A percentile compares a stretch with the other conserved stretches of the same genome.
Evolutionary conservation across 2,113 vertebrate genomes (phyloP).

Genomic region (Xyliphius kryptos): DNA sequence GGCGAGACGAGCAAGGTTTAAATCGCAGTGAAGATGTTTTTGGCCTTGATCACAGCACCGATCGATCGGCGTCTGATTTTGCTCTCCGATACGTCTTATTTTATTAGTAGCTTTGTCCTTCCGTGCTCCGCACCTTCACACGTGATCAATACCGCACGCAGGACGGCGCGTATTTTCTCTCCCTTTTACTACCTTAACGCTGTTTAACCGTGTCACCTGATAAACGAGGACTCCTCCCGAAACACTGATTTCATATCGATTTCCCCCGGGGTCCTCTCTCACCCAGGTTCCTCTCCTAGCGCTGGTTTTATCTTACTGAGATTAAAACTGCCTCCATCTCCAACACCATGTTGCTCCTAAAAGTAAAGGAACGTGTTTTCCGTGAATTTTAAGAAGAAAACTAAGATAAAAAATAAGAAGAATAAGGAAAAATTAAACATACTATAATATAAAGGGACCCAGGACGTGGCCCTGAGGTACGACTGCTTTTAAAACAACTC

Average conservation of each 20-base stretch:
- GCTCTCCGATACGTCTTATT: conserved; percentile 91
- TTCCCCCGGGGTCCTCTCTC: too few relatives aligned
- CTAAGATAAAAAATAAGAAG: too few relatives aligned
- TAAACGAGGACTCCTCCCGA: conserved; percentile 88
- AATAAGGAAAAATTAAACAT: too few relatives aligned
- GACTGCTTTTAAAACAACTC: too few relatives aligned
- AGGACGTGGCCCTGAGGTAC: too few relatives aligned
- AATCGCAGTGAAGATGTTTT: conserved; percentile 79
- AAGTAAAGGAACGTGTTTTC: too few relatives aligned
- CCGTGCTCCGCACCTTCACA: conserved; percentile 76
- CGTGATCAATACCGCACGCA: conserved; percentile 95
- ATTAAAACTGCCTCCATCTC: too few relatives aligned
- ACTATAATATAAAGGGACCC: too few relatives aligned
- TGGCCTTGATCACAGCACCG: conserved; percentile 72
- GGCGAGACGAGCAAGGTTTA: conserved; percentile 56
- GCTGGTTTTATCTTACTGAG: too few relatives aligned
- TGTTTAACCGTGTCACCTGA: conserved; percentile 93
- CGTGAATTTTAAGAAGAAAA: too few relatives aligned
- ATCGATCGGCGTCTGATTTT: conserved; percentile 72
- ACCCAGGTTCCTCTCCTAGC: too few relatives aligned
- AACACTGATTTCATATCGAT: conserved; percentile 98
- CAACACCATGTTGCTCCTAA: too few relatives aligned
- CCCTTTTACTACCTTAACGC: conserved; percentile 80
- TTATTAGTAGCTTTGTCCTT: conserved; percentile 99
- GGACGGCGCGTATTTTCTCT: conserved; percentile 85